Evolutionary conservation across 2,113 vertebrate species (phyloP).

Genomic region (Cariama cristata): DNA sequence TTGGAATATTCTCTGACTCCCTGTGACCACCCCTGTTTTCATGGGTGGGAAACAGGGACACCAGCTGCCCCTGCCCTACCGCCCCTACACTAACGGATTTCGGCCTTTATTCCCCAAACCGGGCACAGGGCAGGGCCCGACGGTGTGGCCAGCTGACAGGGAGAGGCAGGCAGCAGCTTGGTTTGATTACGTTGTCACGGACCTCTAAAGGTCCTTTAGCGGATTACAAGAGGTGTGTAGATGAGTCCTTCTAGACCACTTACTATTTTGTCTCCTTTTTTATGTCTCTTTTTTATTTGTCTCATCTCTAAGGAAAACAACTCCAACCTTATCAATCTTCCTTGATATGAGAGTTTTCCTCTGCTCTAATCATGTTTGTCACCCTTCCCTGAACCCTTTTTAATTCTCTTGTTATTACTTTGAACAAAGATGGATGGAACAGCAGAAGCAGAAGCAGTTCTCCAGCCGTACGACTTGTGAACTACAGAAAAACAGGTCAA

Average conservation of each 20-base stretch:
- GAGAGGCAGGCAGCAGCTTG: background rate
- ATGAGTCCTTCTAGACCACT: background rate
- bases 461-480: accelerated
- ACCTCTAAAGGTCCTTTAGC: background rate
- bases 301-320: constrained; percentile 4
- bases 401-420: constrained; percentile 20
- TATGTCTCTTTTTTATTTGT: background rate
- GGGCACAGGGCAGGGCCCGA: background rate
- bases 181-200: background rate
- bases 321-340: background rate
- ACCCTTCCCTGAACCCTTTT: constrained; percentile 1
- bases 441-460: background rate
- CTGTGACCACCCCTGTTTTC: background rate
- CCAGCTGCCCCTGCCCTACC: background rate
- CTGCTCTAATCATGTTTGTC: background rate
- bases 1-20: background rate
- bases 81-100: background rate
- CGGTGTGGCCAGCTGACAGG: background rate
- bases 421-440: constrained; percentile 18
- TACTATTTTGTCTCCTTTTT: constrained; percentile 3
- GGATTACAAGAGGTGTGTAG: background rate
- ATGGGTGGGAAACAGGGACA: background rate
- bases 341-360: background rate
- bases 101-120: background rate
- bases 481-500: constrained; percentile 31